Base-by-base conservation (phyloP, 2,113 vertebrate species). In the Erpornis zantholeuca region DNA sequence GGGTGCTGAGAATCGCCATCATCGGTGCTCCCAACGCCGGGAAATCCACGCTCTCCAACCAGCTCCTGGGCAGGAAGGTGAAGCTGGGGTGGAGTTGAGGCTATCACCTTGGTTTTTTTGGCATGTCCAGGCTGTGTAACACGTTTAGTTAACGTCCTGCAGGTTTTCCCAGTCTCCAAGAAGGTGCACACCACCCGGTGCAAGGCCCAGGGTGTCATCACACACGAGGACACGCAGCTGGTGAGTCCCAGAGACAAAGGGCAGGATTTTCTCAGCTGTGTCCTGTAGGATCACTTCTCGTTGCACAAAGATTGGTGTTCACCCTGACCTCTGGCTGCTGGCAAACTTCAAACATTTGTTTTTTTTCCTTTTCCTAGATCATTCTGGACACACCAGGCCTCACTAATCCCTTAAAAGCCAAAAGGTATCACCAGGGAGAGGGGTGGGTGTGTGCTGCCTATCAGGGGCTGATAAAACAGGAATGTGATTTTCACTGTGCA, bases 301-400 rank as follows among this genome's bases (percentile, higher is more conserved):
- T 36, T 16, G 14, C 38, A 10, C 49, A n/a, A 10, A 49, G 4
- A 2, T 0, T 0, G 33, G 22, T 12, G 31, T 70, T 29, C 13
- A 40, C 18, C 10, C 38, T 59, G 40, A 29, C 2, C 4, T 27
- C 13, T 10, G 19, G 2, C 12, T 42, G 11, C 17, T 82, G 22
- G 7, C 15, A 19, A 11, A 5, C 16, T 70, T 14, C 6, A 6
- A 13, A 6, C 3, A 2, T 44, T 16, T 57, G 21, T 61, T 12
- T 72, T 38, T 38, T 42, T 96, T 97, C 14, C 14, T 93, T 47
- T 94, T 86, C 66, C 44, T 92, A 99, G 99, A 96, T 99, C 96
- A 97, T 99, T 35, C 97, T 99, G 94, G 99, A 99, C 93, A 99
- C 99, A 8, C 99, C 99, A 78, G 99, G 99, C 47, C 98, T 99